phyloP scores from a whole-genome alignment of 35 echinoderm and acorn worm genomes.

The Strongylocentrotus purpuratus region DNA sequence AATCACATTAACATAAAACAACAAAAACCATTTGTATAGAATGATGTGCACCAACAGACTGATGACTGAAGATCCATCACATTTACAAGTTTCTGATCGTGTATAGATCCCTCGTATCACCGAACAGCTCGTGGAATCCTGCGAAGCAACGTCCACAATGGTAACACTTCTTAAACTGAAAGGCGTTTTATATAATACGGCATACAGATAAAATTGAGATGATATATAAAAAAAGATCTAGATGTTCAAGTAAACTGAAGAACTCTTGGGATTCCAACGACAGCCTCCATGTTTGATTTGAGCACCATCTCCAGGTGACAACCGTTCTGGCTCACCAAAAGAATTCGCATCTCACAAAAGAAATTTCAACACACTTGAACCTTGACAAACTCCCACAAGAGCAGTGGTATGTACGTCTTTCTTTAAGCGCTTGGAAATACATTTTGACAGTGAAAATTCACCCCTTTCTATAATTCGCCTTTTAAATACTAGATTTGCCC shows the following conservation, averaged over 20 bases:
- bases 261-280: not conserved
- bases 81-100: not conserved
- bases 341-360: slow-evolving; percentile 17
- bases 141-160: no score
- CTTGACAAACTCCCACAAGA: not conserved
- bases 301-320: not conserved
- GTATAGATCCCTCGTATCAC: not conserved
- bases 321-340: not conserved
- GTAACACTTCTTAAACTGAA: not conserved
- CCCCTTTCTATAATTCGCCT: not conserved
- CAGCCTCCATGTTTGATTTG: not conserved
- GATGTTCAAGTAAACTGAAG: not conserved
- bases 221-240: not conserved
- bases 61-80: not conserved
- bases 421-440: not conserved
- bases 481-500: not conserved
- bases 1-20: no score
- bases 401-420: not conserved
- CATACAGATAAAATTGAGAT: not conserved
- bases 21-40: no score
- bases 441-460: not conserved
- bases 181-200: not conserved
- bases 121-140: not conserved
- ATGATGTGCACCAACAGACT: no score
- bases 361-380: not conserved